Conservation (phyloP, 1,140 invertebrate species). For the Charaxes varanes region DNA sequence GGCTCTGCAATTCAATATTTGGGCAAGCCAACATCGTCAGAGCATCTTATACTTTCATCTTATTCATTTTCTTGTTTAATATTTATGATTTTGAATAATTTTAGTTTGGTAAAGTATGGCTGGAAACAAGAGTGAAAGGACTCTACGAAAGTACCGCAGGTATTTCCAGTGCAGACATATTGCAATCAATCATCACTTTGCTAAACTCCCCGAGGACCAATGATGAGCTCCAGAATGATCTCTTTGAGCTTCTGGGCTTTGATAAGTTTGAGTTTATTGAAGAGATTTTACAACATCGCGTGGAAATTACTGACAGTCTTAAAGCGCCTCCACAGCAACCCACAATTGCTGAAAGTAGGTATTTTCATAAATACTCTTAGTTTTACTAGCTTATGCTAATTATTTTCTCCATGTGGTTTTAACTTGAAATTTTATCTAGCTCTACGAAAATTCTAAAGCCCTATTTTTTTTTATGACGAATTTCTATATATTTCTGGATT, state of each 20-base stretch:
- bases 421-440: too few relatives aligned
- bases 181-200: conserved; percentile 76
- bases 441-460: too few relatives aligned
- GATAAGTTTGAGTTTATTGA: conserved; percentile 91
- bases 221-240: conserved; percentile 88
- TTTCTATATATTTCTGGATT: too few relatives aligned
- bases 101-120: conserved; percentile 75
- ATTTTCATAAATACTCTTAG: background rate
- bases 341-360: conserved; percentile 51
- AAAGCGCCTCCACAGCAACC: conserved; percentile 47
- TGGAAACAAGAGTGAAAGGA: conserved; percentile 75
- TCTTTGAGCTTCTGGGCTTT: conserved; percentile 92
- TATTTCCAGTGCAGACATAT: conserved; percentile 76
- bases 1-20: too few relatives aligned
- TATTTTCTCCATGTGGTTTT: too few relatives aligned
- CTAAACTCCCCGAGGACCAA: conserved; percentile 78
- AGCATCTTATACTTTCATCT: too few relatives aligned
- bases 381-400: too few relatives aligned
- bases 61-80: conserved; percentile 7
- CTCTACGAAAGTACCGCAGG: conserved; percentile 62
- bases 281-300: conserved; percentile 83
- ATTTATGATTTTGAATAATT: too few relatives aligned
- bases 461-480: too few relatives aligned
- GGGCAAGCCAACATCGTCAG: too few relatives aligned
- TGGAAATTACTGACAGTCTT: conserved; percentile 74